Evolutionary conservation across 2,888 invertebrate species (phyloP).

Genomic region (Antitype chi): DNA sequence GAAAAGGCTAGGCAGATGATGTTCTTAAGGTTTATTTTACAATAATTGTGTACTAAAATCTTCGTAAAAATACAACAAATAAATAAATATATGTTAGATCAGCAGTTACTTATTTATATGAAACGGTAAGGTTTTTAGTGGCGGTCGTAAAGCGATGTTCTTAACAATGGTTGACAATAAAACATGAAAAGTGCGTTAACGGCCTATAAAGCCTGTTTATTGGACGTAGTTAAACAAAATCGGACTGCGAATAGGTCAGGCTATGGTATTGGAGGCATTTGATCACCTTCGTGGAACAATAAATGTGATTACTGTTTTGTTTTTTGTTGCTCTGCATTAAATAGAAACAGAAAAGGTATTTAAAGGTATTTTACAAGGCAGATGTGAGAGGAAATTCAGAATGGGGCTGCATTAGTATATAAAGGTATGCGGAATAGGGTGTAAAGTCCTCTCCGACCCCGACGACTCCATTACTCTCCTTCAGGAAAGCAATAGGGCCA

Average conservation of each 20-base stretch:
- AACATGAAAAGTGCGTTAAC: conserved; percentile 89
- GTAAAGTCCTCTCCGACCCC: too few species aligned
- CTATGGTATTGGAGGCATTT: conserved; percentile 44
- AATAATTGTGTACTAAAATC: conserved; percentile 40
- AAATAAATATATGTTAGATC: conserved; percentile 71
- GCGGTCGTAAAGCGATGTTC: conserved; percentile 84
- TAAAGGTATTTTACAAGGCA: too few species aligned
- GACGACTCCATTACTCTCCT: too few species aligned
- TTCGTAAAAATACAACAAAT: conserved; percentile 67
- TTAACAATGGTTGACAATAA: conserved; percentile 87
- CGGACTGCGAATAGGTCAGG: conserved; percentile 72
- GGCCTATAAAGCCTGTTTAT: conserved; percentile 87
- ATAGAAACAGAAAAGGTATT: neutral
- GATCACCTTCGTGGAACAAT: conserved; percentile 53
- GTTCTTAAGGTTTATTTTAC: conserved; percentile 30
- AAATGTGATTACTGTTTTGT: conserved; percentile 46
- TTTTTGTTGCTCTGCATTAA: neutral
- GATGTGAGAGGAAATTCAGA: too few species aligned
- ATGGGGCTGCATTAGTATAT: too few species aligned
- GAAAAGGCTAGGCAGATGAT: too few species aligned
- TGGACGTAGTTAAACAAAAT: conserved; percentile 80
- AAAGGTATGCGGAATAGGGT: too few species aligned
- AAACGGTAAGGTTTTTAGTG: conserved; percentile 80
- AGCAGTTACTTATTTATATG: conserved; percentile 80
- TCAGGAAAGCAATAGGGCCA: too few species aligned